Evolutionary conservation across 2,888 invertebrate species (phyloP).

Genomic region (Lasioglossum zephyrum): DNA sequence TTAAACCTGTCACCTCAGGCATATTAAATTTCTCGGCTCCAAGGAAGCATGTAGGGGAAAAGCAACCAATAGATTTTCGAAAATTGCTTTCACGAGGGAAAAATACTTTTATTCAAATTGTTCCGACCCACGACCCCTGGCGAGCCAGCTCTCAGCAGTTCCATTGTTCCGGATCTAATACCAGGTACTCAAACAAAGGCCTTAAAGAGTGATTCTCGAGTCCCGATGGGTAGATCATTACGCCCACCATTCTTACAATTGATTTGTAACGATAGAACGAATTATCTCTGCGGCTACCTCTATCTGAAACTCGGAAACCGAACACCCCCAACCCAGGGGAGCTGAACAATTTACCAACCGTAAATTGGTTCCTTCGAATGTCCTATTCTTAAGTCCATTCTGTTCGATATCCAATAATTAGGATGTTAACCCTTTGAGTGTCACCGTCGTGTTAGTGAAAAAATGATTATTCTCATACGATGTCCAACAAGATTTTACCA

Average conservation of each 20-base stretch:
- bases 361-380: neutral
- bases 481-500: too few species aligned
- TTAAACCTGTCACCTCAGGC: too few species aligned
- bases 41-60: too few species aligned
- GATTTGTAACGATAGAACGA: slow-evolving; percentile 2
- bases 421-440: neutral
- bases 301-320: too few species aligned
- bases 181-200: neutral
- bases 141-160: neutral
- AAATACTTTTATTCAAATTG: neutral
- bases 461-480: too few species aligned
- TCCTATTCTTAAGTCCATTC: neutral
- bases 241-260: neutral
- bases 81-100: too few species aligned
- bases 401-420: slow-evolving; percentile 12
- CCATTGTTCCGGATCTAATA: neutral
- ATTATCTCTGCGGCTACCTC: neutral
- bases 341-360: neutral
- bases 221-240: neutral
- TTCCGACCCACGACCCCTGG: neutral
- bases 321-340: too few species aligned
- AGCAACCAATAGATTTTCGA: neutral
- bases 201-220: neutral
- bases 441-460: too few species aligned
- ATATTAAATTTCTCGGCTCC: too few species aligned